phyloP scores from a whole-genome alignment of 1,140 invertebrate genomes.

The Drosophila nebulosa region DNA sequence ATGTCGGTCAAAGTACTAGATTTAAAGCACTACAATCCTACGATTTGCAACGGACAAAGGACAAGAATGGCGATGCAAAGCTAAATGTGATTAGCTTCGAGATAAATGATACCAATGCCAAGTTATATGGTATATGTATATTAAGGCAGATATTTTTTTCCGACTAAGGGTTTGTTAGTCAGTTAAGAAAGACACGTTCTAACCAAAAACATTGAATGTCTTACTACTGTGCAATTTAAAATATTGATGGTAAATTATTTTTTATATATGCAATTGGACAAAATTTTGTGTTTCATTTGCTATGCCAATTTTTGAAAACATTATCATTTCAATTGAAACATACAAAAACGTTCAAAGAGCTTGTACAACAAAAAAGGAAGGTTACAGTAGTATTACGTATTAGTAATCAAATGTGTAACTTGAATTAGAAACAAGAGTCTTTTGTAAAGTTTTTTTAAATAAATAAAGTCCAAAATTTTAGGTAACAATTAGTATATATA shows the following conservation, averaged over 20 bases:
- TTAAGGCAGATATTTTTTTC: no score
- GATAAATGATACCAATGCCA: no score
- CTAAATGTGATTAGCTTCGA: no score
- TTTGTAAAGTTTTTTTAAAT: background rate
- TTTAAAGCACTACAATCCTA: no score
- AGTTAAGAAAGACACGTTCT: no score
- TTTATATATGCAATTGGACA: slow-evolving; percentile 44
- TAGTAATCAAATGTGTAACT: slow-evolving; percentile 45
- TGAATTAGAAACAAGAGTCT: slow-evolving; percentile 1
- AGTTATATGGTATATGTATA: no score
- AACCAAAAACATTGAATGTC: no score
- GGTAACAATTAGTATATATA: background rate
- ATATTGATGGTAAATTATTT: background rate
- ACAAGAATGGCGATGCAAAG: no score
- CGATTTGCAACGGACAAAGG: no score
- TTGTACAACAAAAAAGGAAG: slow-evolving; percentile 24
- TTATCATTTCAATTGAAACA: slow-evolving; percentile 27
- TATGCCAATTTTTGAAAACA: slow-evolving; percentile 15
- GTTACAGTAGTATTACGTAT: background rate
- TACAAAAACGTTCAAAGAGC: slow-evolving; percentile 65
- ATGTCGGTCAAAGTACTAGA: no score
- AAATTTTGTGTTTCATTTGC: slow-evolving; percentile 32
- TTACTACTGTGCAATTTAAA: background rate
- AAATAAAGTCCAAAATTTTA: background rate
- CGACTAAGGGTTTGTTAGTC: no score